phyloP scores from a whole-genome alignment of 2,888 invertebrate species.

The Steromphala cineraria region DNA sequence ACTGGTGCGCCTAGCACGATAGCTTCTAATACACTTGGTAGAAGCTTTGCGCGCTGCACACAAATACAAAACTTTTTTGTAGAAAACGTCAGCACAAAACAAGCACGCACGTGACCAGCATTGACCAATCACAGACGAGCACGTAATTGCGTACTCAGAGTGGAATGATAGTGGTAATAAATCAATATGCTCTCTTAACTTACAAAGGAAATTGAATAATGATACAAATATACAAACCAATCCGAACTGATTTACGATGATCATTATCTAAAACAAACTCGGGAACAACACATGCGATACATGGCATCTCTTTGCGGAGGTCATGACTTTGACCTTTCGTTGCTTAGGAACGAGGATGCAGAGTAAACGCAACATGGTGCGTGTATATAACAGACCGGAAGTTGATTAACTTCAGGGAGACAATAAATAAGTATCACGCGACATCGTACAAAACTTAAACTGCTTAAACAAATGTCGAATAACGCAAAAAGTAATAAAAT shows the following conservation, averaged over 20 bases:
- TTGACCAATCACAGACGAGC: constrained; percentile 11
- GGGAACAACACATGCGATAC: neutral
- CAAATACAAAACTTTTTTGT: neutral
- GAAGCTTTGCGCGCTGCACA: neutral
- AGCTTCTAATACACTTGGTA: neutral
- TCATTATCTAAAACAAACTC: neutral
- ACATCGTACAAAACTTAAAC: too few species aligned
- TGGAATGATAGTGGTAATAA: neutral
- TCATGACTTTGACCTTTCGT: constrained; percentile 3
- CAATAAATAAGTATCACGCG: too few species aligned
- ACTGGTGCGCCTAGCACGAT: neutral
- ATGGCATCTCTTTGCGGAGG: neutral
- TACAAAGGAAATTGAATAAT: neutral
- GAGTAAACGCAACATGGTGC: too few species aligned
- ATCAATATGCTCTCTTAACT: neutral
- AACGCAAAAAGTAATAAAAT: too few species aligned
- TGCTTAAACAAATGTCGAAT: too few species aligned
- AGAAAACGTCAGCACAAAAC: constrained; percentile 15
- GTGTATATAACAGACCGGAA: too few species aligned
- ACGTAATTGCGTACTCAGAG: neutral
- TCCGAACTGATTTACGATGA: neutral
- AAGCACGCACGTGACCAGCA: constrained; percentile 3
- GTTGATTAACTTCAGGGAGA: too few species aligned
- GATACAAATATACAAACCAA: neutral
- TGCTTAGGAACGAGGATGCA: constrained; percentile 5